A percentile compares a stretch with the other conserved stretches of the same genome.
These are phyloP conservation scores for Cyclargus thomasi DNA, from an alignment of 1,140 invertebrate species.

Conservation along the genomic window DNA sequence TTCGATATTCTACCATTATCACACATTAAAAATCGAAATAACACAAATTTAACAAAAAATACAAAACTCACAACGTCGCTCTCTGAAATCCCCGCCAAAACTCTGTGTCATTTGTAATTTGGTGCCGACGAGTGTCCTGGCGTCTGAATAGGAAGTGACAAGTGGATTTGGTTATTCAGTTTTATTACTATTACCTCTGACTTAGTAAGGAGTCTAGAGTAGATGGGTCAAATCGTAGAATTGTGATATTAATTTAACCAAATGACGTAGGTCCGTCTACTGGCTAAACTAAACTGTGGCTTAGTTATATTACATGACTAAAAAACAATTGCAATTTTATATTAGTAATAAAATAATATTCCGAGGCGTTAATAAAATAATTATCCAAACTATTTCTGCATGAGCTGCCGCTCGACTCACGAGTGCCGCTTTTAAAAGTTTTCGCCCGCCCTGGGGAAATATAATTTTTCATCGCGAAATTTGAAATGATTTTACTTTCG, in stretches of 20 bases:
- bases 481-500: background rate
- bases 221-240: too few relatives aligned
- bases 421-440: background rate
- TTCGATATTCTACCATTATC: too few relatives aligned
- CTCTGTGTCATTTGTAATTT: background rate
- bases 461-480: slow-evolving; percentile 7
- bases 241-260: too few relatives aligned
- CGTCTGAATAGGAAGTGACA: background rate
- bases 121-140: background rate
- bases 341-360: background rate
- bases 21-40: too few relatives aligned
- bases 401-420: background rate
- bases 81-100: too few relatives aligned
- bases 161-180: background rate
- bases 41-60: too few relatives aligned
- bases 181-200: background rate
- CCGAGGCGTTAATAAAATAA: background rate
- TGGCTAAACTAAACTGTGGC: too few relatives aligned
- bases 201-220: too few relatives aligned
- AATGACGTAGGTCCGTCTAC: too few relatives aligned
- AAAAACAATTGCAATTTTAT: background rate
- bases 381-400: background rate
- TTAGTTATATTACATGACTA: background rate
- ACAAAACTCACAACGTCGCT: too few relatives aligned
- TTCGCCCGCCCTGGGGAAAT: slow-evolving; percentile 7